Evolutionary conservation across 2,888 invertebrate genomes (phyloP).

Genomic region (Oegoconia quadripuncta): DNA sequence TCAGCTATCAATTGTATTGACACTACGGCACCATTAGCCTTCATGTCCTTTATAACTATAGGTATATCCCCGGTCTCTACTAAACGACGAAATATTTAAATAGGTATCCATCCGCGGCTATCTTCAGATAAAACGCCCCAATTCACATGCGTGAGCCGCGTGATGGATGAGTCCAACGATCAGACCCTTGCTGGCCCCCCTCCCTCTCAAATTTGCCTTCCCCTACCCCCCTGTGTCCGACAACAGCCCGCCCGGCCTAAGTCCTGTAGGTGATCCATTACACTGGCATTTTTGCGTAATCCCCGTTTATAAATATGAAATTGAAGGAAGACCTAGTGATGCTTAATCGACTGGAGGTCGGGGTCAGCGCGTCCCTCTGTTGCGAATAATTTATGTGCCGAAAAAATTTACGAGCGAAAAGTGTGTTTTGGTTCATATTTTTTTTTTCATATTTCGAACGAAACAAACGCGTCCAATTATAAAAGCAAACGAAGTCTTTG

Average conservation of each 20-base stretch:
- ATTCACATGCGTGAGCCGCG: slow-evolving; percentile 77
- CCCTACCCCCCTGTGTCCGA: slow-evolving; percentile 45
- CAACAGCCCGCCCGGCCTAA: slow-evolving; percentile 49
- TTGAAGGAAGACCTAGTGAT: slow-evolving; percentile 76
- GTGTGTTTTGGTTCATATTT: slow-evolving; percentile 13
- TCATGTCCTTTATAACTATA: slow-evolving; percentile 29
- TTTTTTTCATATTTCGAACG: slow-evolving; percentile 5
- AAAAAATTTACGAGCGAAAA: slow-evolving; percentile 42
- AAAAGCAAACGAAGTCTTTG: slow-evolving; percentile 25
- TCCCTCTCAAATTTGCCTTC: slow-evolving; percentile 71
- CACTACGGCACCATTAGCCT: slow-evolving; percentile 44
- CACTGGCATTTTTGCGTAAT: slow-evolving; percentile 77
- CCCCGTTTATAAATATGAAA: slow-evolving; percentile 79
- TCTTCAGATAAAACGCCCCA: slow-evolving; percentile 77
- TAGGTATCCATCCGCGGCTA: slow-evolving; percentile 70
- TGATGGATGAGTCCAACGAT: slow-evolving; percentile 77
- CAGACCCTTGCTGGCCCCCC: slow-evolving; percentile 68
- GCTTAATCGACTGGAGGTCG: slow-evolving; percentile 78
- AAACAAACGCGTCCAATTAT: slow-evolving; percentile 15
- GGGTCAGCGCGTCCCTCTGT: slow-evolving; percentile 61
- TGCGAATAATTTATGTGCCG: slow-evolving; percentile 62
- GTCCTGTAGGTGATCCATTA: slow-evolving; percentile 78
- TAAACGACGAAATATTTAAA: slow-evolving; percentile 77
- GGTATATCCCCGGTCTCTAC: slow-evolving; percentile 22
- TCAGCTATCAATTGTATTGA: too few relatives aligned